These are phyloP conservation scores for Macrotis lagotis DNA, from an alignment of 2,113 vertebrate species.

Conservation along the genomic window DNA sequence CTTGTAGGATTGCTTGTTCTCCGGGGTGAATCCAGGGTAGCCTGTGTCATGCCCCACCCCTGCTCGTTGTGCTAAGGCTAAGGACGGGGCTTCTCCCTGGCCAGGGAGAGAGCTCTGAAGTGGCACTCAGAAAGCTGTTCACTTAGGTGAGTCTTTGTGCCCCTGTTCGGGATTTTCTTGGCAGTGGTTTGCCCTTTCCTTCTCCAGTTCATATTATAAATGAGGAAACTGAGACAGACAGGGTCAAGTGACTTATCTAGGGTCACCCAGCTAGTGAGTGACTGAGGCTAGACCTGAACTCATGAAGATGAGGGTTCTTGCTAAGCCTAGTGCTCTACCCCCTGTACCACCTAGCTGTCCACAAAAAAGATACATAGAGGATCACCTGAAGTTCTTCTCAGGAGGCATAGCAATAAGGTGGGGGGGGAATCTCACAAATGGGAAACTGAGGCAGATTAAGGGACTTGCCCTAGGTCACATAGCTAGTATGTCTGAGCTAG, in stretches of 20 bases:
- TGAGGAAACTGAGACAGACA: background rate
- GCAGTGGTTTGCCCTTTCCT: background rate
- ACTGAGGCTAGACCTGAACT: background rate
- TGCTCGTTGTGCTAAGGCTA: background rate
- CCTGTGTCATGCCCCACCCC: background rate
- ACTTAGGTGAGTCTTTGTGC: background rate
- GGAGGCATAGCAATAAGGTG: too few species aligned
- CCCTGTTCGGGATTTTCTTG: background rate
- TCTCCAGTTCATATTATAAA: background rate
- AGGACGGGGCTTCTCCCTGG: background rate
- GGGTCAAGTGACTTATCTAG: background rate
- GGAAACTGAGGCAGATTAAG: too few species aligned
- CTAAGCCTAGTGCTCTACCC: background rate
- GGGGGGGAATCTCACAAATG: too few species aligned
- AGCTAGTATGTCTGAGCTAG: too few species aligned
- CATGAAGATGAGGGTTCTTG: background rate
- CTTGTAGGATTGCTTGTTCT: background rate
- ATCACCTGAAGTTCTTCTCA: too few species aligned
- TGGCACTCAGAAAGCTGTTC: background rate
- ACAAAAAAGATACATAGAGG: too few species aligned
- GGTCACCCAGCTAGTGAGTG: background rate
- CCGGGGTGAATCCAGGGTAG: too few species aligned
- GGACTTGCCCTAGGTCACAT: too few species aligned
- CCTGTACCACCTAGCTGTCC: background rate
- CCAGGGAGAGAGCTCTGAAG: background rate